These are phyloP conservation scores for Cephalophus harveyi DNA, from an alignment of 2,113 vertebrate species.

Conservation along the genomic window DNA sequence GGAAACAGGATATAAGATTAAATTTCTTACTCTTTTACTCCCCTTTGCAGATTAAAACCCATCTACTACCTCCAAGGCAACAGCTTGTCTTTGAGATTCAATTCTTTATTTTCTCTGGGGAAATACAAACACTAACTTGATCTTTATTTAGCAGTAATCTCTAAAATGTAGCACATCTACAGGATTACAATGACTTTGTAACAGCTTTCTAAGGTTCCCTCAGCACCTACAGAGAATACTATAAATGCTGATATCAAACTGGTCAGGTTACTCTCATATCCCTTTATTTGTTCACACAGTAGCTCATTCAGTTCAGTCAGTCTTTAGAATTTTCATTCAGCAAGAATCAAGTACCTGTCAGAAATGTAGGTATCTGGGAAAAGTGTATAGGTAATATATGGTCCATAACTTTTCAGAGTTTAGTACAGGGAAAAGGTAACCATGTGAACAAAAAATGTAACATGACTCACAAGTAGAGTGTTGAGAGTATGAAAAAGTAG, in stretches of 20 bases:
- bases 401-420: background rate
- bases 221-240: background rate
- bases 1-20: conserved; percentile 21
- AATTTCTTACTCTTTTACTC: conserved; percentile 19
- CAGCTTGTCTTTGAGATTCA: conserved; percentile 46
- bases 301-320: background rate
- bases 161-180: conserved; percentile 15
- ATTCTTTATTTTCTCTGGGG: conserved; percentile 30
- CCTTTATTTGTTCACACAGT: background rate
- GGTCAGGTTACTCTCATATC: background rate
- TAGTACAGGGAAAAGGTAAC: background rate
- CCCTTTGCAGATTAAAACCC: conserved; percentile 41
- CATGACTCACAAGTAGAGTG: background rate
- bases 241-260: background rate
- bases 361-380: background rate
- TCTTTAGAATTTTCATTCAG: background rate
- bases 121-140: conserved; percentile 52
- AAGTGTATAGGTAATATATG: background rate
- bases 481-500: background rate
- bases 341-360: background rate
- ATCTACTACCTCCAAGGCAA: conserved; percentile 42
- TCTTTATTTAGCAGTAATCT: conserved; percentile 62
- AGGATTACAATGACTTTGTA: conserved; percentile 23
- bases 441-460: background rate
- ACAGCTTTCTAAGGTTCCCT: background rate